Evolutionary conservation across 2,888 invertebrate species (phyloP).

Genomic region (Protonemura montana): DNA sequence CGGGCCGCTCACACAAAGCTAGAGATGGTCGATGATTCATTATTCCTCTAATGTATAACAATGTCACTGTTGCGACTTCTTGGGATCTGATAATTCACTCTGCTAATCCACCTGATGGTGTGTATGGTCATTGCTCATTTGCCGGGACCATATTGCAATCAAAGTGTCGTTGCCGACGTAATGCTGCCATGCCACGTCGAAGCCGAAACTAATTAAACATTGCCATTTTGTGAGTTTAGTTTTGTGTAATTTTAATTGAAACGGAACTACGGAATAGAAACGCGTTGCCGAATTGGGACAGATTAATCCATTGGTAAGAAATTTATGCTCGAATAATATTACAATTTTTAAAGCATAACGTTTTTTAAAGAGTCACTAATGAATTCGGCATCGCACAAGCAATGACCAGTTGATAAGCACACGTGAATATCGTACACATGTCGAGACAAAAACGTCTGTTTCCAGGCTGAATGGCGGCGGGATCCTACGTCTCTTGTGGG

Average conservation of each 20-base stretch:
- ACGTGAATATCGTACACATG: background rate
- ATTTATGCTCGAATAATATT: background rate
- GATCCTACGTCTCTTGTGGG: background rate
- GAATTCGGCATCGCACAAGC: too few species aligned
- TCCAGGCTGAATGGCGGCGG: background rate
- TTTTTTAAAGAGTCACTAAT: too few species aligned
- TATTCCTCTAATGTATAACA: conserved; percentile 19
- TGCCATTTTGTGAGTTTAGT: background rate
- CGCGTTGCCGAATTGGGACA: background rate
- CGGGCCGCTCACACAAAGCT: background rate
- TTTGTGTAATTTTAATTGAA: background rate
- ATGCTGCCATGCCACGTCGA: background rate
- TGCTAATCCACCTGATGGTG: background rate
- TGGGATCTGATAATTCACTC: background rate
- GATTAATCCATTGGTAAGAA: background rate
- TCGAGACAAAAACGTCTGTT: background rate
- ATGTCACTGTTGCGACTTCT: conserved; percentile 15
- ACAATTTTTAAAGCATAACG: too few species aligned
- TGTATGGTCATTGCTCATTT: background rate
- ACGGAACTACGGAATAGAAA: background rate
- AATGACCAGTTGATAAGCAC: background rate
- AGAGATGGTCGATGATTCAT: conserved; percentile 9
- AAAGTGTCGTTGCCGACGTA: background rate
- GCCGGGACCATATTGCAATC: background rate
- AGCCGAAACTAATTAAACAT: background rate